Conservation (phyloP, 53 echinoderm and acorn worm species). For the Antedon mediterranea region DNA sequence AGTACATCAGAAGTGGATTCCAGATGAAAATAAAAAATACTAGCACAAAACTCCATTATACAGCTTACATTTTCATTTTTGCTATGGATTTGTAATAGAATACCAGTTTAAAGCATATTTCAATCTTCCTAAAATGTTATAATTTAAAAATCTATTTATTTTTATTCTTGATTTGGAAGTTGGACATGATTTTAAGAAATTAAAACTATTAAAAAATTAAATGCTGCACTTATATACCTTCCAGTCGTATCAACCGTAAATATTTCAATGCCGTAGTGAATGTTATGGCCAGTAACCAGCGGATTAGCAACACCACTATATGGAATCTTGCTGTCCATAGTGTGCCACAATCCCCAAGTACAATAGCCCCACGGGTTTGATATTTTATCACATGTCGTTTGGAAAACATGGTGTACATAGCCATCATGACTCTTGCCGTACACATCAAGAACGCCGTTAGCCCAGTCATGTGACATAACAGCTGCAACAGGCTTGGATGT, state of each 20-base stretch:
- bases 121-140: too few relatives aligned
- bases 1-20: too few relatives aligned
- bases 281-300: slow-evolving; percentile 32
- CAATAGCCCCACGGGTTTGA: slow-evolving; percentile 74
- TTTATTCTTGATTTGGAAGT: too few relatives aligned
- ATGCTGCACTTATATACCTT: slow-evolving; percentile 9
- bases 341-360: slow-evolving; percentile 55
- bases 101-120: too few relatives aligned
- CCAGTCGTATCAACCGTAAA: slow-evolving; percentile 38
- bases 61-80: too few relatives aligned
- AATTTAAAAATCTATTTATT: too few relatives aligned
- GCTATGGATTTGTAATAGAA: too few relatives aligned
- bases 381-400: slow-evolving; percentile 56
- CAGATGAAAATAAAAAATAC: too few relatives aligned
- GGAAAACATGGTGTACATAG: slow-evolving; percentile 28
- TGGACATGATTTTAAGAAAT: background rate
- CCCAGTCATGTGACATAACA: slow-evolving; percentile 35
- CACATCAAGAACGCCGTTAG: slow-evolving; percentile 44
- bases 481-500: slow-evolving; percentile 29
- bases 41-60: too few relatives aligned
- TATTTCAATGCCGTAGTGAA: slow-evolving; percentile 44
- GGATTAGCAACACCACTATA: slow-evolving; percentile 19
- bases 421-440: slow-evolving; percentile 36
- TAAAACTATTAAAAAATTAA: too few relatives aligned
- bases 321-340: slow-evolving; percentile 18